Base-by-base conservation (phyloP, 1,140 invertebrate species). In the Achatina immaculata region DNA sequence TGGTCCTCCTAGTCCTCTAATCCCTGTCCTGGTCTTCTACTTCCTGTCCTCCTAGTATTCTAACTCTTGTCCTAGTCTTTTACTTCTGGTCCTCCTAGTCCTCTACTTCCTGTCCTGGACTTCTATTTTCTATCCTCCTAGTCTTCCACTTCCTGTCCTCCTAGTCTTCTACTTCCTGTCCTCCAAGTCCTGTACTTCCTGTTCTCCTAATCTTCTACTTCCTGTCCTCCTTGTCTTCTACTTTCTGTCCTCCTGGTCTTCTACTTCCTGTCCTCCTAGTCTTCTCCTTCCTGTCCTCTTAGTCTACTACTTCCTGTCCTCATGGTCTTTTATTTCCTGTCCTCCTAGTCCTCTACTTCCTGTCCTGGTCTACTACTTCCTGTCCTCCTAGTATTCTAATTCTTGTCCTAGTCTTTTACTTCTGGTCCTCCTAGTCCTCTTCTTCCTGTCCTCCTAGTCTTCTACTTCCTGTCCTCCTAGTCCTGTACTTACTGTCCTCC, bases 231-330 rank as follows among this genome's bases (percentile, higher is more conserved):
- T 58, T n/a, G 6, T 58, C 55, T 58, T 58, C 55, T 58, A 19
- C 55, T 58, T 58, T 24, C n/a, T 58, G 11, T 58, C n/a, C 55
- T 14, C n/a, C 55, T 58, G n/a, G 6, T 58, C 55, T 58, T 58
- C 55, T 58, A 19, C 55, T 14, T 58, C 55, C n/a, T 58, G 11
- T 58, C n/a, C 55, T 58, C n/a, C 55, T n/a, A n/a, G 6, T 58
- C 55, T 58, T 58, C 55, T 58, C n/a, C 55, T 58, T 58, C 55
- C n/a, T 58, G 11, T 58, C n/a, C 55, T 14, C n/a, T 24, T 58
- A n/a, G 11, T 24, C n/a, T 58, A 11, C 4, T 58, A 11, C n/a
- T 58, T 24, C 4, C n/a, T 24, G 11, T 58, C 55, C 4, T 58
- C 55, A 19, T 58, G 11, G 11, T 58, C 55, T 14, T 58, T 24